Base-by-base conservation (phyloP, 2,797 vertebrate species). In the Xiphorhynchus erythropygius region DNA sequence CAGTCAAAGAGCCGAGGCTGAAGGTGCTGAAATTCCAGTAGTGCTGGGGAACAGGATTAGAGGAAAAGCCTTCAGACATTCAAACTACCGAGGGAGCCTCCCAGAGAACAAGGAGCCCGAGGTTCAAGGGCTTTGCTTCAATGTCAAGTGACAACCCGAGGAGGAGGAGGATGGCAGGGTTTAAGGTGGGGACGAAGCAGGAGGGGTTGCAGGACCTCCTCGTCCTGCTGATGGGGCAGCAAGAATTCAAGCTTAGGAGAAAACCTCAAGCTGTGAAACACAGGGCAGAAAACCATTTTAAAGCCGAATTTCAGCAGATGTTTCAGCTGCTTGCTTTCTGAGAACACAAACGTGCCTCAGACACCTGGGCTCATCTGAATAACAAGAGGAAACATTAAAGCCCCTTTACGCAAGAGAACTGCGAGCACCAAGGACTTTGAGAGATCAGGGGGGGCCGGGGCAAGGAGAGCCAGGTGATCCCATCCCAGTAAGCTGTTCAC, bases 1-100 rank as follows among this genome's bases (percentile, higher is more conserved):
- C 64, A 94, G 73, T 95, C 95, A 93, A 94, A 84, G 94, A 71
- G 82, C 76, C 1, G 23, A 92, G 89, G 94, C 79, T 94, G 95
- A 94, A 96, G 93, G 91, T 89, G 91, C 91, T 93, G 91, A 92
- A 94, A 91, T 95, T 94, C 93, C 96, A 94, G 94, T 95, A 81
- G 93, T 41, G 78, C 90, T 37, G 83, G 90, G 73, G 88, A 95
- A 39, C 73, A 68, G 92, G 94, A 90, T 71, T 46, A 83, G 24
- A 77, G 75, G 21, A 21, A 73, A 55, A 94, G 84, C 75, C 78
- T 35, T 57, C 81, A 89, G 87, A 92, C 57, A 81, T 62, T 81
- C 73, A 81, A 88, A 78, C 28, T 23, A 7, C 55, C 1, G 2
- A 63, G 1, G 7, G 37, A 85, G 84, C 2, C 30, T 6, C 75